Evolutionary conservation across 35 echinoderm and acorn worm genomes (phyloP).

Genomic region (Diadema setosum): DNA sequence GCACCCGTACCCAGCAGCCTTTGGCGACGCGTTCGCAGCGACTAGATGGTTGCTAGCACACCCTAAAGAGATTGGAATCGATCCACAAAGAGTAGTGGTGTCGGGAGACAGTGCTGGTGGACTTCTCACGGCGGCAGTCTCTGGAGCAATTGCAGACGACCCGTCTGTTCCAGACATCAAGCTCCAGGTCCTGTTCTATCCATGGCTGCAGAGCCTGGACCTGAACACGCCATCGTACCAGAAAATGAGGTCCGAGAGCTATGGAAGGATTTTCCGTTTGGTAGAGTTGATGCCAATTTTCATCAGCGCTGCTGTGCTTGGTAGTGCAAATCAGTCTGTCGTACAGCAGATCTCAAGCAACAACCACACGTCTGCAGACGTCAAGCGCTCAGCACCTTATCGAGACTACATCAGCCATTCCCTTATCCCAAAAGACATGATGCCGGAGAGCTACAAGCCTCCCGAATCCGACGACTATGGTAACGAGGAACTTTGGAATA

Average conservation of each 20-base stretch:
- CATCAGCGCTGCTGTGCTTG: background rate
- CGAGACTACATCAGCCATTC: constrained; percentile 10
- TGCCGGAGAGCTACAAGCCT: background rate
- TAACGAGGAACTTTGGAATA: background rate
- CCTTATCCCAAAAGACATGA: constrained; percentile 10
- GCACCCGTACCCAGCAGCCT: background rate
- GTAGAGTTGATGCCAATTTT: background rate
- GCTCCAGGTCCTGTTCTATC: constrained; percentile 38
- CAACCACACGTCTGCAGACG: background rate
- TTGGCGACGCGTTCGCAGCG: constrained; percentile 10
- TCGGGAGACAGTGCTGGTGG: constrained; percentile 55
- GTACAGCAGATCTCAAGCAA: background rate
- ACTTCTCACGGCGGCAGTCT: background rate
- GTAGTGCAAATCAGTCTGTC: background rate
- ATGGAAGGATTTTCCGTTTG: background rate
- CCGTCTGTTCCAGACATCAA: constrained; percentile 20
- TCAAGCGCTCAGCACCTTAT: background rate
- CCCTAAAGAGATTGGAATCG: constrained; percentile 9
- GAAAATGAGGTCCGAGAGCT: background rate
- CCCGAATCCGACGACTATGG: background rate
- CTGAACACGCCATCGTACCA: constrained; percentile 41
- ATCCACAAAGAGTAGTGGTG: background rate
- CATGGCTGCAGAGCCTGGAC: constrained; percentile 20
- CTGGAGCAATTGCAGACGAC: constrained; percentile 19
- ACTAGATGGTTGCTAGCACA: constrained; percentile 42